phyloP scores from a whole-genome alignment of 2,888 invertebrate species.

The Diadegma fenestrale region DNA sequence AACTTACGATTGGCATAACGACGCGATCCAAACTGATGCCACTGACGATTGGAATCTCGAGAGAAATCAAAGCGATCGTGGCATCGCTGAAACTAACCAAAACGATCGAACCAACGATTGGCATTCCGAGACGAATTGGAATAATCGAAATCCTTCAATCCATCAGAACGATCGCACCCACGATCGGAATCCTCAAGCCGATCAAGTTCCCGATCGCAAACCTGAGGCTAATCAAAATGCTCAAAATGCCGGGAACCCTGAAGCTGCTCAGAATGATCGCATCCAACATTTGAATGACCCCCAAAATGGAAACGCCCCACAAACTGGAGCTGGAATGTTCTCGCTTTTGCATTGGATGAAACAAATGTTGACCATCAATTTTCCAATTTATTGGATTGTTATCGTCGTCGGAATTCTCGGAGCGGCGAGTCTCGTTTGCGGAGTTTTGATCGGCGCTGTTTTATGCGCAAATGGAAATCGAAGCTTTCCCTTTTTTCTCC shows the following conservation, averaged over 20 bases:
- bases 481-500: conserved; percentile 65
- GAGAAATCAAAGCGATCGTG: not conserved
- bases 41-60: too few species aligned
- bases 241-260: not conserved
- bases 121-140: not conserved
- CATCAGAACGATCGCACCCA: not conserved
- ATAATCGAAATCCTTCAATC: not conserved
- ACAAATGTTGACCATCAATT: conserved; percentile 31
- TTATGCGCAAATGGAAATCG: conserved; percentile 73
- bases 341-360: conserved; percentile 34
- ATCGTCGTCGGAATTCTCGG: conserved; percentile 72
- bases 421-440: conserved; percentile 72
- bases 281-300: not conserved
- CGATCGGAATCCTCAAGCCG: not conserved
- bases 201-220: not conserved
- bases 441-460: conserved; percentile 75
- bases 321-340: not conserved
- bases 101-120: not conserved
- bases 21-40: not conserved
- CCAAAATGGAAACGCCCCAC: not conserved
- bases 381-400: conserved; percentile 63
- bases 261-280: not conserved
- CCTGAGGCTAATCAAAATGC: not conserved
- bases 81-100: not conserved
- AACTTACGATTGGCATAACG: not conserved